Conservation (phyloP, 2,888 invertebrate genomes). For the Hyles lineata region DNA sequence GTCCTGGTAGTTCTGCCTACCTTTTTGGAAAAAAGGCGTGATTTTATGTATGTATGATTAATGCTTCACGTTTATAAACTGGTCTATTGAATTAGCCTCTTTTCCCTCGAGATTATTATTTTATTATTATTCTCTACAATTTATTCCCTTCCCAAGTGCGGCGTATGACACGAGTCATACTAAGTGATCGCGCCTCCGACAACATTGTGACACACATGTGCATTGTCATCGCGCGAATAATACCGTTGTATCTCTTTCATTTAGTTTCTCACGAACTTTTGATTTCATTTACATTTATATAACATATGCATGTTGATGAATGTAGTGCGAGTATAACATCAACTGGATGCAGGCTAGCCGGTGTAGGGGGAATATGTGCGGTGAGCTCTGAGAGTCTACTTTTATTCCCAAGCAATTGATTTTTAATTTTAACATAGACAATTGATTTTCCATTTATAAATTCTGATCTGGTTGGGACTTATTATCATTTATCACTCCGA, state of each 20-base stretch:
- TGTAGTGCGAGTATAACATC: neutral
- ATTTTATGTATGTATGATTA: neutral
- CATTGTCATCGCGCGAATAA: slow-evolving; percentile 6
- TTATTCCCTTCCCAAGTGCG: neutral
- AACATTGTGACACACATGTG: slow-evolving; percentile 19
- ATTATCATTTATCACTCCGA: too few species aligned
- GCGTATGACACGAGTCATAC: slow-evolving; percentile 1
- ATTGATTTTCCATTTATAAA: too few species aligned
- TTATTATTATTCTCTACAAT: too few species aligned
- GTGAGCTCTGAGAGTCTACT: too few species aligned
- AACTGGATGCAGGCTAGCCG: neutral
- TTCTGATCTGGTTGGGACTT: too few species aligned
- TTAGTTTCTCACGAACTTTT: neutral
- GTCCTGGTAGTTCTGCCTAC: too few species aligned
- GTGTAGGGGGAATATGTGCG: too few species aligned
- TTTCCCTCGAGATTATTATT: too few species aligned
- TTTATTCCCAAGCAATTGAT: too few species aligned
- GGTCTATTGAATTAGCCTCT: neutral
- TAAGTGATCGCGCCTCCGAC: slow-evolving; percentile 5
- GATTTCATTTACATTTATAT: slow-evolving; percentile 11
- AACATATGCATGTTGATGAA: neutral
- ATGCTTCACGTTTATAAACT: neutral
- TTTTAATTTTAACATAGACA: too few species aligned
- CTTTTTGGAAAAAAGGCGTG: too few species aligned
- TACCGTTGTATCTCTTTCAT: neutral